These are phyloP conservation scores for Amblyornis subalaris DNA, from an alignment of 2,113 vertebrate genomes.

Conservation along the genomic window DNA sequence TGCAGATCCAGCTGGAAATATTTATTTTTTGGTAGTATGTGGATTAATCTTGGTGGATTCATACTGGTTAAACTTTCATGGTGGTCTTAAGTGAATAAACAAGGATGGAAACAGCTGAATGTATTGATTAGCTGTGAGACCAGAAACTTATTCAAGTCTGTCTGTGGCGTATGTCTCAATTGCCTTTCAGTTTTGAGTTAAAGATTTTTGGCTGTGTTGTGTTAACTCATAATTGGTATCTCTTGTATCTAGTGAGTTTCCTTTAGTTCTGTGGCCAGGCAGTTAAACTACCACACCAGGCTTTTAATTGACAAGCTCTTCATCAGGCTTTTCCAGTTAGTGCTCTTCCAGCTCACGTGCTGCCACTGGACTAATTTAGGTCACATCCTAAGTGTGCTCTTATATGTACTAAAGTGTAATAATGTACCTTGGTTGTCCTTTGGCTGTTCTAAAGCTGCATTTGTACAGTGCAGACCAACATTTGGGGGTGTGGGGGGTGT, in stretches of 20 bases:
- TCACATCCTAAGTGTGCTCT: not conserved
- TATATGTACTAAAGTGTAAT: not conserved
- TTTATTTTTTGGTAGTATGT: not conserved
- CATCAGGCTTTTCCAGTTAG: not conserved
- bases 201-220: not conserved
- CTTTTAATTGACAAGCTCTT: not conserved
- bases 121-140: not conserved
- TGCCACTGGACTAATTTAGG: not conserved
- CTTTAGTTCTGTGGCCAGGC: not conserved
- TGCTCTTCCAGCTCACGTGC: not conserved
- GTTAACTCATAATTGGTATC: not conserved
- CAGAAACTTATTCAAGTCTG: not conserved
- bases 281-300: not conserved
- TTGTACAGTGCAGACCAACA: not conserved
- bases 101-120: not conserved
- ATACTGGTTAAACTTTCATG: not conserved
- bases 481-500: not conserved
- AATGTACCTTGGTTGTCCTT: not conserved
- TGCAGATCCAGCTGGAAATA: not conserved
- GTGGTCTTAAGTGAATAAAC: not conserved
- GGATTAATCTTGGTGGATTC: not conserved
- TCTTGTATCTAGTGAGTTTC: not conserved
- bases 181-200: not conserved
- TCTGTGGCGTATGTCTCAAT: not conserved
- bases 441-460: not conserved